A percentile compares a stretch with the other conserved stretches of the same genome.
These are phyloP conservation scores for Lypha dubia DNA, from an alignment of 2,888 invertebrate genomes.

Conservation along the genomic window DNA sequence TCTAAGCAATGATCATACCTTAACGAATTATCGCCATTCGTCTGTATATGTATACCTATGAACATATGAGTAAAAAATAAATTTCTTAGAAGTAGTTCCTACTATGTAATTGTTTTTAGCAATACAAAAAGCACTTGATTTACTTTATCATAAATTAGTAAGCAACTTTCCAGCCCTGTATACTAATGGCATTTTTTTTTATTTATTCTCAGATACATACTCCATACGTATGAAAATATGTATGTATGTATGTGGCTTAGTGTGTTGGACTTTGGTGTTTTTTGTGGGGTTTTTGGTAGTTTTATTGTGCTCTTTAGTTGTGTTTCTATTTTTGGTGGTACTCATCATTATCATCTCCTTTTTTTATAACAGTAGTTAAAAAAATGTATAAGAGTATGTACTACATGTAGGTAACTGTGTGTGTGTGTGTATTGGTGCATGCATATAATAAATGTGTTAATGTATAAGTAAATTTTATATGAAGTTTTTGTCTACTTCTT, in stretches of 20 bases:
- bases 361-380: slow-evolving; percentile 44
- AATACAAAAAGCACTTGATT: background rate
- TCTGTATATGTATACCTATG: no score
- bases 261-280: slow-evolving; percentile 34
- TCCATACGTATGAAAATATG: no score
- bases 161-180: slow-evolving; percentile 24
- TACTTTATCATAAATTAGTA: no score
- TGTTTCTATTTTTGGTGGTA: background rate
- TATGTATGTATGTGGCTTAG: background rate
- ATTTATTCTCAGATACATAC: slow-evolving; percentile 2
- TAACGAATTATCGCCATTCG: no score
- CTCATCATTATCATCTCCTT: slow-evolving; percentile 64
- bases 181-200: slow-evolving; percentile 23
- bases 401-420: background rate
- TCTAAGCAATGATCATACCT: no score
- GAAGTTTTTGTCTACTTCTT: slow-evolving; percentile 36
- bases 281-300: slow-evolving; percentile 46
- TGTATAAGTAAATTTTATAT: slow-evolving; percentile 30
- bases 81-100: no score
- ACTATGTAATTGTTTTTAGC: no score
- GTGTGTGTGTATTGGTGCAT: background rate
- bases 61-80: no score
- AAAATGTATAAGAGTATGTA: background rate
- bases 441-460: slow-evolving; percentile 14
- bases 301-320: slow-evolving; percentile 50